Evolutionary conservation across 2,113 vertebrate genomes (phyloP).

Genomic region (Labeo catla): DNA sequence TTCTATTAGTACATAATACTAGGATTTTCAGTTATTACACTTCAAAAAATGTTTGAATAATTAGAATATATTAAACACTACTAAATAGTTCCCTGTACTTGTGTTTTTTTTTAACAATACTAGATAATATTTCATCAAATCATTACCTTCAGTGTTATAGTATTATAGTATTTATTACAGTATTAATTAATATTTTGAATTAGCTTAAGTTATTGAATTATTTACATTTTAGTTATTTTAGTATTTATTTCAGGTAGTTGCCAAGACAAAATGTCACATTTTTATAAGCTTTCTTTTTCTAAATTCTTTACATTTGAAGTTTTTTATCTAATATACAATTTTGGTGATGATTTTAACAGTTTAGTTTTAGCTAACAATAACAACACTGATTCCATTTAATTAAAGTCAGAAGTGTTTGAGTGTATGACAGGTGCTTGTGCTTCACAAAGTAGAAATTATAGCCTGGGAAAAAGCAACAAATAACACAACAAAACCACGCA

Average conservation of each 20-base stretch:
- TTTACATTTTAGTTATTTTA: not conserved
- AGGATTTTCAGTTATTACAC: not conserved
- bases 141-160: not conserved
- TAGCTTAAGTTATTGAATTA: no score
- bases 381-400: not conserved
- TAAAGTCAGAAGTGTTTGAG: not conserved
- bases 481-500: slow-evolving; percentile 19
- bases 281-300: not conserved
- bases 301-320: no score
- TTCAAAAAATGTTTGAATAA: not conserved
- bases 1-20: not conserved
- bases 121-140: not conserved
- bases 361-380: not conserved
- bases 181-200: no score
- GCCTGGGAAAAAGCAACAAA: not conserved
- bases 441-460: not conserved
- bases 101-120: not conserved
- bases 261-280: not conserved
- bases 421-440: slow-evolving; percentile 2
- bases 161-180: no score
- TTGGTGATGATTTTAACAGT: not conserved
- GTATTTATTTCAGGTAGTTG: not conserved
- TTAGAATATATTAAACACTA: not conserved
- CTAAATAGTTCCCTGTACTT: not conserved
- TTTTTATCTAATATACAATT: no score